phyloP scores from a whole-genome alignment of 2,888 invertebrate genomes.

The Drosophila picticornis region DNA sequence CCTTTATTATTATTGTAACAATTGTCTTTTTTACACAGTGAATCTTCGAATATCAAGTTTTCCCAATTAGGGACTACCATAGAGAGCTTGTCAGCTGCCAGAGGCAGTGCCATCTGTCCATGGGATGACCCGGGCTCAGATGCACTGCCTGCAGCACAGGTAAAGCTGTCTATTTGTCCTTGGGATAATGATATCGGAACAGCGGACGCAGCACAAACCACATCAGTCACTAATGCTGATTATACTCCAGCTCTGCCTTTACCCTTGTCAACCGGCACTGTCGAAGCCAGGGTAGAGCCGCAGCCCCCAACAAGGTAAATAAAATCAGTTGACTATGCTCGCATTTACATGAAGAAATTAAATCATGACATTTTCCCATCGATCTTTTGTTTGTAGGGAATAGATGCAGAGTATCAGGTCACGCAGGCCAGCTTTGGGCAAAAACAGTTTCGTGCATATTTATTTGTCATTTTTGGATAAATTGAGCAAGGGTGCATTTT shows the following conservation, averaged over 20 bases:
- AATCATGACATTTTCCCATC: neutral
- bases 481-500: neutral
- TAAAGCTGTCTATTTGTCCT: slow-evolving; percentile 1
- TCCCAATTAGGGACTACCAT: slow-evolving; percentile 81
- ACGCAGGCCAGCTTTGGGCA: neutral
- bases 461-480: neutral
- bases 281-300: slow-evolving; percentile 20
- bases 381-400: neutral
- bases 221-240: slow-evolving; percentile 13
- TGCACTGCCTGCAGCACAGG: slow-evolving; percentile 16
- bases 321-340: neutral
- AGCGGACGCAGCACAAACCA: neutral
- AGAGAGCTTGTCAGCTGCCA: slow-evolving; percentile 61
- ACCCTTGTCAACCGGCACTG: neutral
- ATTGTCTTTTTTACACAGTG: slow-evolving; percentile 62
- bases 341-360: neutral
- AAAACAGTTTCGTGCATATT: neutral
- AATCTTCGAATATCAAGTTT: slow-evolving; percentile 74
- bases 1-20: neutral
- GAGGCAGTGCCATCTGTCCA: slow-evolving; percentile 82
- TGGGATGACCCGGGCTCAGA: slow-evolving; percentile 80
- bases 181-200: neutral
- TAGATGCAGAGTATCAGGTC: neutral
- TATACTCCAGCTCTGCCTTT: neutral
- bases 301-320: slow-evolving; percentile 75